These are phyloP conservation scores for Craniophora ligustri DNA, from an alignment of 2,888 invertebrate species.

Conservation along the genomic window DNA sequence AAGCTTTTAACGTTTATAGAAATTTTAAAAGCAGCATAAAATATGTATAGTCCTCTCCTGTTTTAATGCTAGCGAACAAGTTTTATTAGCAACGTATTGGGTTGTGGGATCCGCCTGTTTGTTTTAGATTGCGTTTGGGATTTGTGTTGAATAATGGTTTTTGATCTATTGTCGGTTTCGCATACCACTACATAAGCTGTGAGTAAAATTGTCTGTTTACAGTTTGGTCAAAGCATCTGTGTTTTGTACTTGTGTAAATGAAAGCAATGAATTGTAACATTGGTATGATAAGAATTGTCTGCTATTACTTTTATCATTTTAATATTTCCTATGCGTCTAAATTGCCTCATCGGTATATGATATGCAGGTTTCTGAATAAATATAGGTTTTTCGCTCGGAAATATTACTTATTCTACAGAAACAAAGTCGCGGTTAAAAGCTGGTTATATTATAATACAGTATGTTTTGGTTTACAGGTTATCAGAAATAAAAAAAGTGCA, in stretches of 20 bases:
- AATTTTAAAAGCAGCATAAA: constrained; percentile 53
- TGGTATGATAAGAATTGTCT: too few species aligned
- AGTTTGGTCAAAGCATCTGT: neutral
- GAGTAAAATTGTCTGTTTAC: neutral
- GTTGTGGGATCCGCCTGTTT: constrained; percentile 1
- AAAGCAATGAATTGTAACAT: too few species aligned
- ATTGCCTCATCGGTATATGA: too few species aligned
- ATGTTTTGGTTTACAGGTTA: constrained; percentile 76
- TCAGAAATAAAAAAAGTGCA: constrained; percentile 92
- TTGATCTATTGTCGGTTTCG: neutral
- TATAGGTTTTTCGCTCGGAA: too few species aligned
- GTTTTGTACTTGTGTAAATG: too few species aligned
- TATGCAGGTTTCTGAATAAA: too few species aligned
- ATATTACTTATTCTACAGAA: too few species aligned
- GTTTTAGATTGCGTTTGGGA: neutral
- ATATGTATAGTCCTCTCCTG: constrained; percentile 41
- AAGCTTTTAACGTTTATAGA: constrained; percentile 55
- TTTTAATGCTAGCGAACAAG: constrained; percentile 37
- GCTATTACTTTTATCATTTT: too few species aligned
- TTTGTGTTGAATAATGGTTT: neutral
- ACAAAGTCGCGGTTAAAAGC: too few species aligned
- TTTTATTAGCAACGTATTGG: constrained; percentile 28
- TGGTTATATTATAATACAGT: neutral
- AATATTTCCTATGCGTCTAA: too few species aligned
- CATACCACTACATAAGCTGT: too few species aligned